Percentiles rank a stretch among this genome's conserved stretches.
Conservation (phyloP, 2,888 invertebrate genomes). For the Rhamphomyia laevipes region DNA sequence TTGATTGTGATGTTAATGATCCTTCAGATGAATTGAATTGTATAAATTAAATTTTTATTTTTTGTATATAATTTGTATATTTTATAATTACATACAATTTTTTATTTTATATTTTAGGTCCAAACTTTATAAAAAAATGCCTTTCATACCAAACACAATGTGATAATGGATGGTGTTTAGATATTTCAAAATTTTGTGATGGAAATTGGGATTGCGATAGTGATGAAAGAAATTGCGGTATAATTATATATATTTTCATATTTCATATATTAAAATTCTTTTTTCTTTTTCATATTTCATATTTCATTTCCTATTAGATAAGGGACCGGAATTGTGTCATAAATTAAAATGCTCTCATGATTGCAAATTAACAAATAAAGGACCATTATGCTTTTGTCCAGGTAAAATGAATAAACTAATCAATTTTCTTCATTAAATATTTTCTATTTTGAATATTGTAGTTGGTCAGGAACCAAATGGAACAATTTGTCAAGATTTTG, state of each 20-base stretch:
- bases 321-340: constrained; percentile 35
- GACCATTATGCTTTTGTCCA: constrained; percentile 64
- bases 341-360: constrained; percentile 48
- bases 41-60: constrained; percentile 25
- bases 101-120: constrained; percentile 39
- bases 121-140: constrained; percentile 49
- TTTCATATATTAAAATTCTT: not conserved
- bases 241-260: constrained; percentile 12
- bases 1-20: constrained; percentile 69
- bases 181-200: constrained; percentile 36
- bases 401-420: constrained; percentile 17
- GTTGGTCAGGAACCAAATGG: constrained; percentile 45
- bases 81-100: constrained; percentile 1
- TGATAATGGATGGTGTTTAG: constrained; percentile 35
- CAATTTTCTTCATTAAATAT: too few species aligned
- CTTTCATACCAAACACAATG: constrained; percentile 57
- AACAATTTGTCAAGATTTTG: constrained; percentile 58
- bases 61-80: constrained; percentile 3
- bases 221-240: constrained; percentile 36
- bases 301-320: not conserved
- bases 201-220: constrained; percentile 35
- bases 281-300: too few species aligned
- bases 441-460: too few species aligned
- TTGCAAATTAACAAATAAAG: constrained; percentile 58
- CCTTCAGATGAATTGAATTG: constrained; percentile 65